phyloP scores from a whole-genome alignment of 2,797 vertebrate species.

The Malacoctenus gilli region DNA sequence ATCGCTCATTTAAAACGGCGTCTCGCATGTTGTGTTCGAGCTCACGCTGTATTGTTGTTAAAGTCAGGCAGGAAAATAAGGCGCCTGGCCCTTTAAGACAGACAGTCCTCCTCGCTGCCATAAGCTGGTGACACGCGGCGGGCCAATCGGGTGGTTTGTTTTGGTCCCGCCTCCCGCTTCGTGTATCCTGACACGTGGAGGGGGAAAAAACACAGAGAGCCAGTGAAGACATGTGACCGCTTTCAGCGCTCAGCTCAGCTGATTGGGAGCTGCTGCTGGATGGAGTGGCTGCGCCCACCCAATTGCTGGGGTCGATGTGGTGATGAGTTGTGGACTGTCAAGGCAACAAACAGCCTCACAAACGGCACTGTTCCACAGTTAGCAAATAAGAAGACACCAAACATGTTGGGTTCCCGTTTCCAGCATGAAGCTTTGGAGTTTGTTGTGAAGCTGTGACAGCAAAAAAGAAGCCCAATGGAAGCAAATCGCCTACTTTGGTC shows the following conservation, averaged over 20 bases:
- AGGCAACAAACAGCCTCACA: constrained; percentile 43
- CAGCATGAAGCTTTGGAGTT: too few relatives aligned
- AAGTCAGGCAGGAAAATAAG: constrained; percentile 2
- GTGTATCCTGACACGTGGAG: constrained; percentile 81
- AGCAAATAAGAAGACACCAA: too few relatives aligned
- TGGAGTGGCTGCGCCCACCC: constrained; percentile 52
- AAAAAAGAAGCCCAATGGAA: too few relatives aligned
- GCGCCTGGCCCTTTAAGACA: constrained; percentile 70
- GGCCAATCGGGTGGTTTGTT: constrained; percentile 81
- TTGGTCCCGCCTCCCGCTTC: constrained; percentile 76
- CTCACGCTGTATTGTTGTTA: constrained; percentile 44
- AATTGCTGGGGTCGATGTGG: constrained; percentile 42
- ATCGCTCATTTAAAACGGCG: neutral
- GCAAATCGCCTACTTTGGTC: too few relatives aligned
- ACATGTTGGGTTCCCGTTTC: too few relatives aligned
- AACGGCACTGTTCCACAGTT: constrained; percentile 10
- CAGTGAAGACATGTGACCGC: constrained; percentile 71
- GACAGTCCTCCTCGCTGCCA: constrained; percentile 29
- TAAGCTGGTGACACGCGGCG: constrained; percentile 65
- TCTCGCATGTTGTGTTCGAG: constrained; percentile 10
- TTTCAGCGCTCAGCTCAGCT: constrained; percentile 71
- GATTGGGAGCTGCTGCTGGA: constrained; percentile 70
- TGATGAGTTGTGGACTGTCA: constrained; percentile 49
- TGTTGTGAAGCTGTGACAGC: too few relatives aligned
- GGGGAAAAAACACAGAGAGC: constrained; percentile 70